Evolutionary conservation across 2,888 invertebrate genomes (phyloP), one percentile per base, ranked within the genome.

Genomic region (Octonoba sinensis): DNA sequence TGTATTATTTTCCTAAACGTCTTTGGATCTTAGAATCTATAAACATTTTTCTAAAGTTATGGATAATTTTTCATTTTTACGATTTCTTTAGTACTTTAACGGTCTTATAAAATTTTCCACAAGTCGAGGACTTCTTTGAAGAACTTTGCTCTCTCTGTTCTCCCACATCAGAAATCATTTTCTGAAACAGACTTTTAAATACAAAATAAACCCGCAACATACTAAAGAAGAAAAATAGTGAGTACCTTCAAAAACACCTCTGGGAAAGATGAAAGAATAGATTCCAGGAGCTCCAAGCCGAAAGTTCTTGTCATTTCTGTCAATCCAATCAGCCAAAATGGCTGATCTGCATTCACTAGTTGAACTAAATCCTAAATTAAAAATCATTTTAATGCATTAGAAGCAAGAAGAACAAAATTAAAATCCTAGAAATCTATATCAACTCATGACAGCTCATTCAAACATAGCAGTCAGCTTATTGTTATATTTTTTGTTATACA

Each of bases 281-380:
- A 95, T 88, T 99, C 99, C 64, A 99, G 89, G 24, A 99, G 90
- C 88, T 99, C 99, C 85, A 99, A 89, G 0, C 98, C 98, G 89
- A 99, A 97, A 0, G 98, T 97, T 86, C 97, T 92, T 3, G 97
- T 97, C 93, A 99, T 97, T 89, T 98, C 98, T 2, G 96, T 95
- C 90, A 99, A 95, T 8, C 97, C 98, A 60, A 94, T 92, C 76
- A 99, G 90, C 98, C 98, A 99, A 86, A 93, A 93, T 0, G 99
- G 96, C 86, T 96, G 94, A 89, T 99, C 99, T 0, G 96, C 97
- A 89, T 99, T 98, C 11, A 99, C 95, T 69, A 99, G 90, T 88
- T 97, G 96, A 51, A 99, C 97, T 86, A 99, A 92, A 90, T 99
- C 99, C 94, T 96, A 88, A 87, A 81, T 70, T 85, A 83, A 74